Evolutionary conservation across 2,113 vertebrate species (phyloP).

Genomic region (Myiozetetes cayanensis): DNA sequence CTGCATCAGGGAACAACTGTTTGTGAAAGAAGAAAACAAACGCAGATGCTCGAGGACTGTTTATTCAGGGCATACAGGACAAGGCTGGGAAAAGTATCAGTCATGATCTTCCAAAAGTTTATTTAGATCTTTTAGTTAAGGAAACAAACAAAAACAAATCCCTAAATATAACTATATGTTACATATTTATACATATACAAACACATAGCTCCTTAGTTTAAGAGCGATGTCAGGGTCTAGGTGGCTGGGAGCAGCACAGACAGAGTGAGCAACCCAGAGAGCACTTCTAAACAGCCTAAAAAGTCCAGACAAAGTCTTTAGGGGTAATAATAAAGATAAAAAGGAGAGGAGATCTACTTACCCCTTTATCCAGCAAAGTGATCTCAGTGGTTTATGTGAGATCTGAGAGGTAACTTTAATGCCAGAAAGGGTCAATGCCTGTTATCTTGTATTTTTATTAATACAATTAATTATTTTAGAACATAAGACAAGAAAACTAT

Average conservation of each 20-base stretch:
- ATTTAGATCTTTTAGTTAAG: conserved; percentile 6
- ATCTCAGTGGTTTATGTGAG: neutral
- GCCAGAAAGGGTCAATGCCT: neutral
- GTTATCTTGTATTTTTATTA: conserved; percentile 59
- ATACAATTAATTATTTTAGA: conserved; percentile 75
- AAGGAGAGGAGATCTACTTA: neutral
- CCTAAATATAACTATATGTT: neutral
- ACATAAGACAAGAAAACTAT: conserved; percentile 16
- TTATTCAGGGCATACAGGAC: neutral
- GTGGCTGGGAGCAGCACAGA: neutral
- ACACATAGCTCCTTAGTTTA: neutral
- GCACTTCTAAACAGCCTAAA: neutral
- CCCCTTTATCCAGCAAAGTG: neutral
- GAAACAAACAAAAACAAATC: neutral
- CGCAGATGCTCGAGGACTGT: neutral
- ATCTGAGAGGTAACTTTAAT: neutral
- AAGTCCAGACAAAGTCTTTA: neutral
- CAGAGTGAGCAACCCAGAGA: neutral
- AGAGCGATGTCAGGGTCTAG: neutral
- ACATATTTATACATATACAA: neutral
- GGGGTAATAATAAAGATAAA: neutral
- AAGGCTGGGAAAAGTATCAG: neutral
- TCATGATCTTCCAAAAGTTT: neutral
- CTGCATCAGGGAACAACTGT: fast-evolving
- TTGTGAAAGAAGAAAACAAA: neutral